Conservation (phyloP, 1,140 invertebrate species). For the Apis mellifera region DNA sequence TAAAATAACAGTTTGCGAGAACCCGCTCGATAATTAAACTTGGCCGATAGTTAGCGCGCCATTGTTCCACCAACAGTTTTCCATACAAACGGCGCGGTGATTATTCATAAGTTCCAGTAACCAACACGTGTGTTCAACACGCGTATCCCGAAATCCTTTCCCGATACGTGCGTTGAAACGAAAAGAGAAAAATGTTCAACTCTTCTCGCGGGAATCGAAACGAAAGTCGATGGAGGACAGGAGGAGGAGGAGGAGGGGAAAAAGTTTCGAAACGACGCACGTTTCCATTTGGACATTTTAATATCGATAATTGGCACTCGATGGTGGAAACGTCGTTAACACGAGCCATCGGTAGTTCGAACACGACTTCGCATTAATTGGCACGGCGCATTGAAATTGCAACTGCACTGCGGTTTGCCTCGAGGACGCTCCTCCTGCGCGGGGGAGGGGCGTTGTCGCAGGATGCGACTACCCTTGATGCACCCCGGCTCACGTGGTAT, state of each 20-base stretch:
- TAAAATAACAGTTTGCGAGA: neutral
- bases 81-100: conserved; percentile 2
- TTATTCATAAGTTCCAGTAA: conserved; percentile 51
- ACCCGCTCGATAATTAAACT: conserved; percentile 49
- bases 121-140: conserved; percentile 1
- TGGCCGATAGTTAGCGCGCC: conserved; percentile 36
- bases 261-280: neutral
- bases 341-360: conserved; percentile 29
- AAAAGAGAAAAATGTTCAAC: too few species aligned
- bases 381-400: conserved; percentile 43
- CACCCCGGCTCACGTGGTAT: neutral
- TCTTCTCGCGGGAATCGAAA: neutral
- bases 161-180: too few species aligned
- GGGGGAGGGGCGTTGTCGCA: neutral
- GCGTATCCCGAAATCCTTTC: neutral
- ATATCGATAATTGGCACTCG: conserved; percentile 36
- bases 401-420: conserved; percentile 41
- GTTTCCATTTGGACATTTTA: conserved; percentile 12
- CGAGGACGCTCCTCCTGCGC: conserved; percentile 6
- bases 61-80: conserved; percentile 44
- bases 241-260: neutral
- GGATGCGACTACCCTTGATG: neutral
- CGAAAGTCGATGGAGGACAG: neutral
- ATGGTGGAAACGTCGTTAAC: conserved; percentile 31
- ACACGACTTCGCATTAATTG: conserved; percentile 42